These are phyloP conservation scores for Liposcelis brunnea DNA, from an alignment of 2,888 invertebrate species.

Conservation along the genomic window DNA sequence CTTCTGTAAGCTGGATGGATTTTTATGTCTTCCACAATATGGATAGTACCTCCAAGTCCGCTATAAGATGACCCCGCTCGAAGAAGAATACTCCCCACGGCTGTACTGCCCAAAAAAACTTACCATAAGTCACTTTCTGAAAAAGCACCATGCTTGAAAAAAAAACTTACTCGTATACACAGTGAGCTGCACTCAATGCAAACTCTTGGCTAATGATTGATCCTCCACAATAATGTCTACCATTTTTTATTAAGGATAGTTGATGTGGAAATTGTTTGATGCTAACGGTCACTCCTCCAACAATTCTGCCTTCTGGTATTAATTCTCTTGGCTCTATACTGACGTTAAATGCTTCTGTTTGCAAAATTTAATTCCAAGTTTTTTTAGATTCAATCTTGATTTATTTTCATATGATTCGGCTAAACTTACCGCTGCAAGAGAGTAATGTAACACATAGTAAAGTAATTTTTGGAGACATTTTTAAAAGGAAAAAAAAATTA, in stretches of 20 bases:
- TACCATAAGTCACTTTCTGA: background rate
- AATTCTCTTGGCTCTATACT: too few species aligned
- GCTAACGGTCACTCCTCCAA: slow-evolving; percentile 31
- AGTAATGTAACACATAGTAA: too few species aligned
- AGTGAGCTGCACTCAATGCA: slow-evolving; percentile 43
- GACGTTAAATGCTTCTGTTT: too few species aligned
- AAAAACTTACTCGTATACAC: slow-evolving; percentile 27
- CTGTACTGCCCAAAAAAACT: too few species aligned
- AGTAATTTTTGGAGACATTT: too few species aligned
- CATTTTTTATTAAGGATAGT: slow-evolving; percentile 28
- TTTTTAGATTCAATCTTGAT: too few species aligned
- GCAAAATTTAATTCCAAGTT: too few species aligned
- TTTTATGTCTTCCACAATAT: slow-evolving; percentile 30
- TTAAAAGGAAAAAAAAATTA: too few species aligned
- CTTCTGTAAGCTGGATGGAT: slow-evolving; percentile 35
- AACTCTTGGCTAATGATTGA: slow-evolving; percentile 31
- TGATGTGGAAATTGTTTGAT: slow-evolving; percentile 33
- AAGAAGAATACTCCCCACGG: too few species aligned
- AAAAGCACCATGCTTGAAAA: background rate
- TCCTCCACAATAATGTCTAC: slow-evolving; percentile 37
- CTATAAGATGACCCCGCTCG: too few species aligned
- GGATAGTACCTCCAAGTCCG: slow-evolving; percentile 31
- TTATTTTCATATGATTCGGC: too few species aligned
- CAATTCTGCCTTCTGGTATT: slow-evolving; percentile 24
- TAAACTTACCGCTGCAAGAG: too few species aligned